Base-by-base conservation (phyloP, 2,888 invertebrate genomes). In the Campoletis raptor region DNA sequence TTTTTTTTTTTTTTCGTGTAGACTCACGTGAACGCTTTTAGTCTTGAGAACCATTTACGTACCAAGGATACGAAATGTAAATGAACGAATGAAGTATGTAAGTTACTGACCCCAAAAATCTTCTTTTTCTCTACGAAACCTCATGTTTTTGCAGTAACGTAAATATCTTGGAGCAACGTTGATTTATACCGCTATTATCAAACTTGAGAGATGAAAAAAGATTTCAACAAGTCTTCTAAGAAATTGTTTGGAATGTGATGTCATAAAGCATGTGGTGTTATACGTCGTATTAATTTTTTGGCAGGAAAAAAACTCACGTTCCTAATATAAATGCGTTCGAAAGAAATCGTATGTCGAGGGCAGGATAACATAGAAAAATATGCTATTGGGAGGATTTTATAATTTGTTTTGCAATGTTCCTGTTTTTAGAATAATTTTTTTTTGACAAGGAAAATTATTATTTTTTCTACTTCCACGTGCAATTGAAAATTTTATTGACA, bases 151-250 rank as follows among this genome's bases (percentile, higher is more conserved):
- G 54, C 12, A 76, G 54, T 57, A 24, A 37, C 45, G 64, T 10
- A 45, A 74, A 78, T 78, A 54, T 57, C 61, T 69, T 54, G 24
- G 40, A 30, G 77, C 18, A 48, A 64, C 54, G 45, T 77, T 85
- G 37, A 57, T 85, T 72, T 54, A 42, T 72, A 61, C 61, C 42
- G 61, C 42, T 69, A 42, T 40, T n/a, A 69, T 40, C 42, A 69
- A 40, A 69, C 24, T 79, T 69, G 24, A n/a, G 54, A 69, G 40
- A 79, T 24, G 57, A 48, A 57, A 74, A 21, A 18, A 21, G 52
- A 57, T 79, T 79, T 57, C 57, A 40, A 69, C 40, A 45, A 79
- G 54, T 57, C 57, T 40, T 30, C 37, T 52, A 21, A 36, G 21
- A 76, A 64, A 79, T 70, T 57, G 69, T 79, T 69, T 69, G 67